Conservation (phyloP, 1,140 invertebrate species). For the Antheraea pernyi region DNA sequence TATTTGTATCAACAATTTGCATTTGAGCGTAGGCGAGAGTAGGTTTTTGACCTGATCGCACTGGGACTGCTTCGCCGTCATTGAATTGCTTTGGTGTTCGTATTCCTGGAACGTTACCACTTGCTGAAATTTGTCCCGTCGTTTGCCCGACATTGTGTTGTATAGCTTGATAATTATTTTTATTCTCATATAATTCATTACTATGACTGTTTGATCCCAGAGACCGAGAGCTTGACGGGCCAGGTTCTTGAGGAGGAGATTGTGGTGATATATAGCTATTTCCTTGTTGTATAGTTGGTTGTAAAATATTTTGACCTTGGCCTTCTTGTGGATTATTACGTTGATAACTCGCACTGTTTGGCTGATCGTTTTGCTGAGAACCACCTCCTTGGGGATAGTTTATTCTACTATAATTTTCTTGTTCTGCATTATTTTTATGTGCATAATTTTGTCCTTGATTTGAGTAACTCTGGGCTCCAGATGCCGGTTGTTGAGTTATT, state of each 20-base stretch:
- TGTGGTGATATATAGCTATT: background rate
- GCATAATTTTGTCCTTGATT: too few relatives aligned
- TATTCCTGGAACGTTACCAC: background rate
- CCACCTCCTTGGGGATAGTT: background rate
- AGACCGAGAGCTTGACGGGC: background rate
- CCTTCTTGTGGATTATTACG: background rate
- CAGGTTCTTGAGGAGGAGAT: background rate
- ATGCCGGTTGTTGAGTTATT: too few relatives aligned
- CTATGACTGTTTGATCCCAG: background rate
- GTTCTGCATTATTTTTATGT: too few relatives aligned
- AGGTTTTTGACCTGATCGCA: constrained; percentile 37
- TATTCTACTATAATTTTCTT: too few relatives aligned
- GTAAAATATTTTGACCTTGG: background rate
- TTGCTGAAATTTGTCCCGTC: background rate
- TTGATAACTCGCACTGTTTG: background rate
- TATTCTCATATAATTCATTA: background rate
- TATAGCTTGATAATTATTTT: too few relatives aligned
- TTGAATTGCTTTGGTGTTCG: constrained; percentile 20
- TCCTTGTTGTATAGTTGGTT: background rate
- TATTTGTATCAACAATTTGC: constrained; percentile 65
- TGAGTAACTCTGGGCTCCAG: too few relatives aligned
- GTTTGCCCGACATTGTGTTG: background rate
- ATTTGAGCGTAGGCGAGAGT: constrained; percentile 62
- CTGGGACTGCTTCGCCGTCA: background rate
- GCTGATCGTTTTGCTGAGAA: background rate